These are phyloP conservation scores for Tenthredo distinguenda DNA, from an alignment of 2,888 invertebrate genomes.

Conservation along the genomic window DNA sequence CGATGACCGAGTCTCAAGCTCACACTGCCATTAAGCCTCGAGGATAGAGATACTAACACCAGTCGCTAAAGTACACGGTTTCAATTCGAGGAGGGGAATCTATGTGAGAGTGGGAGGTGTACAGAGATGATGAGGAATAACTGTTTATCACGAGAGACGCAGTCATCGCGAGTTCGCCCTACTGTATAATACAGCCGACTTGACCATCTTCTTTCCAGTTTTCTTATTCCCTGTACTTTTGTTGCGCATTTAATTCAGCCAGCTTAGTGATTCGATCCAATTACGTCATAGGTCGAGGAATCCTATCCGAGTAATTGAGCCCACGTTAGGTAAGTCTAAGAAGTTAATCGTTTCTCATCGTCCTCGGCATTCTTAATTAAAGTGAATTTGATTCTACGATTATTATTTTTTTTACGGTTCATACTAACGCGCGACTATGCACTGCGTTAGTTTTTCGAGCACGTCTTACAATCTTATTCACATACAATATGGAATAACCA, in stretches of 20 bases:
- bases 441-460: neutral
- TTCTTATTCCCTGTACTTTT: neutral
- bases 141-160: constrained; percentile 41
- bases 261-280: neutral
- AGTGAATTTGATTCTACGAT: neutral
- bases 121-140: constrained; percentile 23
- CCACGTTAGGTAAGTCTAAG: neutral
- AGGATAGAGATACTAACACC: neutral
- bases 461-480: neutral
- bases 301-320: neutral
- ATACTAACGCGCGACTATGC: no score
- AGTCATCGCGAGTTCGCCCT: constrained; percentile 30
- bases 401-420: neutral
- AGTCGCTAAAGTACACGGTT: neutral
- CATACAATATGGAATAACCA: neutral
- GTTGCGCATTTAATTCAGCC: neutral
- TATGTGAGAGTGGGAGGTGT: constrained; percentile 25
- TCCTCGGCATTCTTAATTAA: neutral
- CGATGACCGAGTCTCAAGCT: neutral
- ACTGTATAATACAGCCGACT: neutral
- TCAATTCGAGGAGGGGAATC: neutral
- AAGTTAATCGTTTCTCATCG: neutral
- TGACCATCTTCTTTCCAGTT: neutral
- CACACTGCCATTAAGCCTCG: neutral
- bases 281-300: neutral